Percentiles rank a stretch among this genome's conserved stretches.
Evolutionary conservation across 1,140 invertebrate genomes (phyloP).

Genomic region (Cephus cinctus): DNA sequence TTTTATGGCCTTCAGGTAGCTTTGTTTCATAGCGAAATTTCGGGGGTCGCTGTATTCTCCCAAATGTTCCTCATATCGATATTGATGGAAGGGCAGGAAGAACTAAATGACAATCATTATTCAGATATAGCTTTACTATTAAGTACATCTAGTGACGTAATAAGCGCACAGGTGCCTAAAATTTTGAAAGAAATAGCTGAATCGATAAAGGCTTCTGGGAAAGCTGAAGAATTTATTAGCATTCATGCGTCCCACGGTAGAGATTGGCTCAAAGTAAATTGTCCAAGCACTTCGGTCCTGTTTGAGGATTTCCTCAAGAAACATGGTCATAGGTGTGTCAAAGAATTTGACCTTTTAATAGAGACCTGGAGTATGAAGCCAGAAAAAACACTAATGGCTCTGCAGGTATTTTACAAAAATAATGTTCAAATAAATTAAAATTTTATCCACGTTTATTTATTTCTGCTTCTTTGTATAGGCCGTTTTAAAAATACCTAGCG

Average conservation of each 20-base stretch:
- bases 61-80: conserved; percentile 60
- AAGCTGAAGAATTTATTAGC: conserved; percentile 57
- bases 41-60: conserved; percentile 51
- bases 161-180: conserved; percentile 68
- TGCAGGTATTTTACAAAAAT: conserved; percentile 53
- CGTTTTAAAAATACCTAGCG: not conserved
- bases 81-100: conserved; percentile 53
- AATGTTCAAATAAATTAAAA: not conserved
- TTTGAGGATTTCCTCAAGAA: conserved; percentile 65
- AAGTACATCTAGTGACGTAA: conserved; percentile 64
- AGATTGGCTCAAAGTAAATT: conserved; percentile 61
- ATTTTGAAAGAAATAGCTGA: conserved; percentile 58
- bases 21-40: conserved; percentile 46
- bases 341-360: conserved; percentile 71
- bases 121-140: conserved; percentile 65
- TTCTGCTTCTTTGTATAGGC: not conserved
- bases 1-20: conserved; percentile 15
- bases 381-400: conserved; percentile 60
- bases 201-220: conserved; percentile 54
- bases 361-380: conserved; percentile 69
- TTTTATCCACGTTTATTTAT: not conserved
- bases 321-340: conserved; percentile 73
- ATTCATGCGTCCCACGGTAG: conserved; percentile 56
- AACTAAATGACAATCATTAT: conserved; percentile 61
- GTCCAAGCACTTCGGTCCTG: conserved; percentile 51